These are phyloP conservation scores for Timandra comae DNA, from an alignment of 2,888 invertebrate species.

Conservation along the genomic window DNA sequence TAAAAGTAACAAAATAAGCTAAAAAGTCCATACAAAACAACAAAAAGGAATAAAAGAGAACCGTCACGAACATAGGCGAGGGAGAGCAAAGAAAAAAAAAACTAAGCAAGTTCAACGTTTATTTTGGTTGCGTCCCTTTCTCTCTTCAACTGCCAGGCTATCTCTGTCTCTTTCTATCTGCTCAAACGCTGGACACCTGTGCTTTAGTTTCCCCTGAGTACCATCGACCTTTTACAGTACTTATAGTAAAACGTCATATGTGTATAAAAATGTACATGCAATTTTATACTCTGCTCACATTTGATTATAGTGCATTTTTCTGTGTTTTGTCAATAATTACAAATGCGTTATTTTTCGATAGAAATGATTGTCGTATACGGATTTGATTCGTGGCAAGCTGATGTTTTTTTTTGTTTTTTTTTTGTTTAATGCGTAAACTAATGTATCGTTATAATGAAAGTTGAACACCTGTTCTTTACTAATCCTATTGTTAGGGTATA, in stretches of 20 bases:
- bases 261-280: conserved; percentile 24
- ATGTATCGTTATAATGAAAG: conserved; percentile 67
- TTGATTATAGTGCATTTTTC: conserved; percentile 31
- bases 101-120: conserved; percentile 75
- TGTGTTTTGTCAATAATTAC: conserved; percentile 36
- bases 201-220: conserved; percentile 77
- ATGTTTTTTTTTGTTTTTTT: conserved; percentile 46
- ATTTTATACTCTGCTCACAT: conserved; percentile 33
- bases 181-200: conserved; percentile 76
- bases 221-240: conserved; percentile 68
- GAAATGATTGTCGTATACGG: conserved; percentile 74
- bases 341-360: conserved; percentile 65
- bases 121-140: conserved; percentile 71
- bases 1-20: conserved; percentile 71
- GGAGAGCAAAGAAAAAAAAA: conserved; percentile 71
- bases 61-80: conserved; percentile 77
- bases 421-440: conserved; percentile 63
- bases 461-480: conserved; percentile 63
- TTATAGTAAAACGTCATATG: conserved; percentile 46
- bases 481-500: conserved; percentile 57
- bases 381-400: conserved; percentile 70
- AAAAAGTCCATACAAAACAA: conserved; percentile 61
- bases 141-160: conserved; percentile 31
- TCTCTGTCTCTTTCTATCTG: conserved; percentile 45
- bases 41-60: conserved; percentile 66